Base-by-base conservation (phyloP, 2,797 vertebrate genomes). In the Morelia viridis region DNA sequence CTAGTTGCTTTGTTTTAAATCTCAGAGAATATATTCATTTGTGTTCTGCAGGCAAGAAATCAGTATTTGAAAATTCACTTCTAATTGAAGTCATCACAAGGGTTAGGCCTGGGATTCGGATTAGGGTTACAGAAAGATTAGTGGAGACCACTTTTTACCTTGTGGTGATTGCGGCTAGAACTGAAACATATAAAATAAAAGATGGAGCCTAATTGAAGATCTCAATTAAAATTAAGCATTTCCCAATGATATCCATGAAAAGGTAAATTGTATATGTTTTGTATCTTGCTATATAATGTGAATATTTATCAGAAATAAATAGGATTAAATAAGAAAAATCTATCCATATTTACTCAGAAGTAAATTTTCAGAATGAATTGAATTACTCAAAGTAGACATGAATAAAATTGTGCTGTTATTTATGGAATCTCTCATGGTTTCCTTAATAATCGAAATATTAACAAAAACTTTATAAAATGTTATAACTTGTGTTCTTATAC, bases 401-500 rank as follows among this genome's bases (percentile, higher is more conserved):
- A 5, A 15, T 17, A 90, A 12, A 46, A 13, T 35, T 64, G 41
- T 11, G 24, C 26, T 85, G n/a, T 26, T 64, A 76, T 24, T 71
- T 58, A 46, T 41, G 17, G 12, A 19, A 64, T 65, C n/a, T 90
- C 50, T 68, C 28, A 80, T 56, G 6, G 1, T 50, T 17, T 83
- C 2, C 15, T 19, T 87, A 4, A 10, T 35, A 93, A 88, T 0
- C 89, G 71, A 95, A 80, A 85, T 92, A 92, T 68, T 0, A 1
- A n/a, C 2, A n/a, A 90, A 60, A 93, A 65, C 1, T 28, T 57
- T 3, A 64, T 2, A 50, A 89, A 46, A 0, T 0, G 88, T 58
- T 92, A 57, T 92, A 93, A 1, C 4, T 31, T 68, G 1, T 71
- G 93, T 94, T 85, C 71, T 85, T 91, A 58, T 84, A 19, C 46